Evolutionary conservation across 1,140 invertebrate genomes (phyloP).

Genomic region (Drosophila elegans): DNA sequence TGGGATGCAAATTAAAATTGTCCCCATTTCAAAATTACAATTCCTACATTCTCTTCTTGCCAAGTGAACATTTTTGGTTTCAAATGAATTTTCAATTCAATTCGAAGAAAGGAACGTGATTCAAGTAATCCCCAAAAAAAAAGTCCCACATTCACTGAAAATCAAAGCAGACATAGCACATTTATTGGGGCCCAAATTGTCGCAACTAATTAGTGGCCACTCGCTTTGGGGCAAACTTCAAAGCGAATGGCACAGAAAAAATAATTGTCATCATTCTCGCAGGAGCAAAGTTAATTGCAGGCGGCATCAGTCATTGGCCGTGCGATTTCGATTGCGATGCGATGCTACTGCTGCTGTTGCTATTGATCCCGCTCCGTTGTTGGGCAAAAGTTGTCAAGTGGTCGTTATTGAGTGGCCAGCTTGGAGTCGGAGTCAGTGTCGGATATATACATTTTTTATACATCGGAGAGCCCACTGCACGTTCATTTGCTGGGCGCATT

Average conservation of each 20-base stretch:
- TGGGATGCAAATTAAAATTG: not conserved
- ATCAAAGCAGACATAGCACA: slow-evolving; percentile 2
- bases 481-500: slow-evolving; percentile 69
- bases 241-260: slow-evolving; percentile 35
- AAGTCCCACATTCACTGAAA: not conserved
- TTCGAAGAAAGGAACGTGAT: not conserved
- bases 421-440: slow-evolving; percentile 15
- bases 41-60: not conserved
- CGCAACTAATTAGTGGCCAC: slow-evolving; percentile 38
- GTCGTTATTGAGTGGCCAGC: slow-evolving; percentile 61
- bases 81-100: not conserved
- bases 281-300: slow-evolving; percentile 43
- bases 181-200: slow-evolving; percentile 17
- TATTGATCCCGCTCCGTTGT: slow-evolving; percentile 10
- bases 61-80: not conserved
- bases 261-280: slow-evolving; percentile 43
- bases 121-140: slow-evolving; percentile 14
- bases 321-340: not conserved
- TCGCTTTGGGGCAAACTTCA: slow-evolving; percentile 31
- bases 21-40: not conserved
- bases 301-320: slow-evolving; percentile 35
- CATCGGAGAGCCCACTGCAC: slow-evolving; percentile 21
- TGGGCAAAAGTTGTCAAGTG: slow-evolving; percentile 51
- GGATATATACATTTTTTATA: slow-evolving; percentile 28
- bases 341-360: not conserved